Percentiles rank a stretch among this genome's conserved stretches.
Evolutionary conservation across 2,888 invertebrate species (phyloP).

Genomic region (Limenitis camilla): DNA sequence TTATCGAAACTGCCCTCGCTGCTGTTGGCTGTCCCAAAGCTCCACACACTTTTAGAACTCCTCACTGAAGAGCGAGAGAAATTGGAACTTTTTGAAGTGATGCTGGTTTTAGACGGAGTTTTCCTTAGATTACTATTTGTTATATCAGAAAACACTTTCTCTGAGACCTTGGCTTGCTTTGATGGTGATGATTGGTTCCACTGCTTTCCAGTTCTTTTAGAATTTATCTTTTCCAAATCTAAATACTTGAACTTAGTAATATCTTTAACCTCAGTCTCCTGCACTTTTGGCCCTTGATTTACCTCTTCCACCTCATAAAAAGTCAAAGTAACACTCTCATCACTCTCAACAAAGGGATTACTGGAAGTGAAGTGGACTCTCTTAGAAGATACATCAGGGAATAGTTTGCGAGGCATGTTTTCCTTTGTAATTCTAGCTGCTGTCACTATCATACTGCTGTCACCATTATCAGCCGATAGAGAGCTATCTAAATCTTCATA

Average conservation of each 20-base stretch:
- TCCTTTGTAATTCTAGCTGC: constrained; percentile 65
- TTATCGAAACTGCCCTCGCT: constrained; percentile 42
- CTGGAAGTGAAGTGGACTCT: constrained; percentile 64
- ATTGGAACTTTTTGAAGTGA: constrained; percentile 51
- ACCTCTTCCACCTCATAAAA: constrained; percentile 62
- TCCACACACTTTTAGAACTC: constrained; percentile 44
- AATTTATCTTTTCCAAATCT: constrained; percentile 49
- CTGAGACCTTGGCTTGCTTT: constrained; percentile 52
- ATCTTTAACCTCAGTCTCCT: constrained; percentile 38
- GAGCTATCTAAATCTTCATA: constrained; percentile 76
- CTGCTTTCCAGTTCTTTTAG: constrained; percentile 48
- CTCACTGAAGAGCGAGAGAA: constrained; percentile 44
- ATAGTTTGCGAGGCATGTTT: constrained; percentile 63
- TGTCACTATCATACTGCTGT: constrained; percentile 70
- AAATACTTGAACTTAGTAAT: constrained; percentile 66
- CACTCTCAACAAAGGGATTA: constrained; percentile 67
- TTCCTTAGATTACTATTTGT: constrained; percentile 51
- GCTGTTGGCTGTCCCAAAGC: constrained; percentile 42
- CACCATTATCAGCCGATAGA: constrained; percentile 73
- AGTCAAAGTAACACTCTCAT: constrained; percentile 66
- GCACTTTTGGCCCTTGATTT: constrained; percentile 38
- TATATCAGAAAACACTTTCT: constrained; percentile 48
- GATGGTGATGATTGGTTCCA: constrained; percentile 61
- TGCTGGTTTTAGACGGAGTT: constrained; percentile 59
- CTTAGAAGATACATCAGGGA: constrained; percentile 52